Evolutionary conservation across 2,113 vertebrate genomes (phyloP), one percentile per base, ranked within the genome.

Genomic region (Gobius niger): DNA sequence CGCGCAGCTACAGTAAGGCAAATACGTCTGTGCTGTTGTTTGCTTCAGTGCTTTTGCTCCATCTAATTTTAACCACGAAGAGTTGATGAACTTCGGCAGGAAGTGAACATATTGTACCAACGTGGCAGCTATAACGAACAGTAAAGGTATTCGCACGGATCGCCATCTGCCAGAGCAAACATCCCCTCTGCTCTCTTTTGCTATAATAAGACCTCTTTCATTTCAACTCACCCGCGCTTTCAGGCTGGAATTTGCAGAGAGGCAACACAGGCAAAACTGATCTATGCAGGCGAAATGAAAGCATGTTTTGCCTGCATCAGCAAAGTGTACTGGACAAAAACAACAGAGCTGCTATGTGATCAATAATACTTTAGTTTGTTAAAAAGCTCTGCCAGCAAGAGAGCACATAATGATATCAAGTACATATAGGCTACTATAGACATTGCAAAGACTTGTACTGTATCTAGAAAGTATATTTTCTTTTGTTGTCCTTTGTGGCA

Each of bases 21-120:
- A 19, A 7, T 10, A 9, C 11, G 11, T 1, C 56, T 49, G 14
- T 11, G 41, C 40, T 60, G 56, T 49, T 50, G 10, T 46, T 61
- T 53, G 7, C n/a, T 53, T 63, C 50, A 44, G 24, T 68, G 13
- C 69, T 19, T n/a, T 53, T 65, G 47, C 47, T 68, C 34, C 44
- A 16, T 41, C 57, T 60, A 42, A 60, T 60, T 60, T 60, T 42
- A 60, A 60, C 57, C 52, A 1, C 60, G 5, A 70, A 15, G 44
- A 13, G 46, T 57, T 47, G 34, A 44, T 19, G 13, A 61, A 56
- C 47, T 67, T 34, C 49, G 71, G 44, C 47, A 60, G 57, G 57
- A 15, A 42, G 44, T 66, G 66, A 73, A 82, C 67, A 75, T 67
- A 68, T 66, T 77, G 51, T 53, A 42, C 68, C 47, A 70, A 46